Percentiles rank a stretch among this genome's conserved stretches.
phyloP scores from a whole-genome alignment of 2,888 invertebrate genomes.

The Pyrocoelia pectoralis region DNA sequence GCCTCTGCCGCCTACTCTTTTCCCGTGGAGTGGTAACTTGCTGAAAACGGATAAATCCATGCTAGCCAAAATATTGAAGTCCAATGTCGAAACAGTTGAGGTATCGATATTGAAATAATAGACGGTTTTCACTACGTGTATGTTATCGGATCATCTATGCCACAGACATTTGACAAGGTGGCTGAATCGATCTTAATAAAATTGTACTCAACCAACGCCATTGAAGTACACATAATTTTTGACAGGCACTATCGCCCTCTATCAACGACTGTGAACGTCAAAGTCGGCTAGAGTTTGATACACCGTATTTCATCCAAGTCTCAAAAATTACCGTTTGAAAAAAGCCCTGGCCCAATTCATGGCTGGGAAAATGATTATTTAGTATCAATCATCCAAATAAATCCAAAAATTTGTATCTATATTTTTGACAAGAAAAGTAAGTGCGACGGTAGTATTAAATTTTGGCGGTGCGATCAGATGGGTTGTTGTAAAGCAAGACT shows the following conservation, averaged over 20 bases:
- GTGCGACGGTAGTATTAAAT: constrained; percentile 16
- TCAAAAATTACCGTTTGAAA: constrained; percentile 32
- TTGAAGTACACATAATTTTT: constrained; percentile 26
- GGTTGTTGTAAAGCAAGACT: constrained; percentile 21
- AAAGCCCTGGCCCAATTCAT: constrained; percentile 37
- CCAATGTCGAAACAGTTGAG: constrained; percentile 17
- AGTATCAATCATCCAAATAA: too few relatives aligned
- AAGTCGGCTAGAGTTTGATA: constrained; percentile 10
- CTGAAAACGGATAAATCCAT: constrained; percentile 23
- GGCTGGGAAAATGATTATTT: constrained; percentile 13
- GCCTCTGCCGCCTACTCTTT: constrained; percentile 19
- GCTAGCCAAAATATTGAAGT: constrained; percentile 25
- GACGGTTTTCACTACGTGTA: constrained; percentile 23
- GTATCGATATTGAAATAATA: constrained; percentile 26
- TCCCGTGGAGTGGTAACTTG: constrained; percentile 11
- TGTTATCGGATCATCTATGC: constrained; percentile 17
- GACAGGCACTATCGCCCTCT: constrained; percentile 17
- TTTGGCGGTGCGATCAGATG: constrained; percentile 25
- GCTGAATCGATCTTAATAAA: constrained; percentile 25
- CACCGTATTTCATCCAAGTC: constrained; percentile 7
- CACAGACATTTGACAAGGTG: constrained; percentile 26
- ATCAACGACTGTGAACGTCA: constrained; percentile 31
- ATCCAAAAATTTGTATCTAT: too few relatives aligned
- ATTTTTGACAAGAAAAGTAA: background rate
- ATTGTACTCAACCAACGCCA: constrained; percentile 11